Evolutionary conservation across 2,888 invertebrate species (phyloP), one percentile per base, ranked within the genome.

Genomic region (Philereme transversata): DNA sequence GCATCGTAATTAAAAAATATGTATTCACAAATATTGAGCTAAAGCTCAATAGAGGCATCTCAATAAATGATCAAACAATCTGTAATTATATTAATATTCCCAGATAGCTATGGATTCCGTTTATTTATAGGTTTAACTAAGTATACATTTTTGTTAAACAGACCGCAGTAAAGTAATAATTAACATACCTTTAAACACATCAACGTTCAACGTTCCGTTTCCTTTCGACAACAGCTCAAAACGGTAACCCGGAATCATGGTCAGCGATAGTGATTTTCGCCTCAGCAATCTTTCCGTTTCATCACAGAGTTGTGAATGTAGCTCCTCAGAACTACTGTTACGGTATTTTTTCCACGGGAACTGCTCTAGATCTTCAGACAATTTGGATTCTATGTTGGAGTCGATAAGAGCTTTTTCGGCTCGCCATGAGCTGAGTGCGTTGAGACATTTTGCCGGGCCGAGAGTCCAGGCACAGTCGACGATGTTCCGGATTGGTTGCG

Each of bases 361-460:
- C 33, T 81, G 72, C 52, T 81, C 76, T 50, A 87, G 71, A 64
- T 88, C 84, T 36, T 77, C 75, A n/a, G 76, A 74, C 50, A 87
- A 65, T 63, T 81, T 79, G 61, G 75, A 75, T 34, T 50, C 62
- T 44, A 60, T 53, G 8, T 70, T 63, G 35, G 72, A 64, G 55
- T 75, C 60, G 56, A 68, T 70, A 55, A 83, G 53, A 2, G 88
- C 88, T 34, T 79, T 79, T 72, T 86, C 81, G 36, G 94, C 89
- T 48, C 93, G 92, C 86, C 93, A 93, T 22, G 92, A 78, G 50
- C 93, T 87, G 58, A 93, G 90, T n/a, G 94, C 87, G 75, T 92
- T 93, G 51, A 94, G 76, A 77, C 94, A 94, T 79, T 93, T 93
- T 60, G 90, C 63, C 5, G 93, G 81, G 50, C 92, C 93, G 53